Evolutionary conservation across 2,113 vertebrate genomes (phyloP).

Genomic region (Glaucomys volans): DNA sequence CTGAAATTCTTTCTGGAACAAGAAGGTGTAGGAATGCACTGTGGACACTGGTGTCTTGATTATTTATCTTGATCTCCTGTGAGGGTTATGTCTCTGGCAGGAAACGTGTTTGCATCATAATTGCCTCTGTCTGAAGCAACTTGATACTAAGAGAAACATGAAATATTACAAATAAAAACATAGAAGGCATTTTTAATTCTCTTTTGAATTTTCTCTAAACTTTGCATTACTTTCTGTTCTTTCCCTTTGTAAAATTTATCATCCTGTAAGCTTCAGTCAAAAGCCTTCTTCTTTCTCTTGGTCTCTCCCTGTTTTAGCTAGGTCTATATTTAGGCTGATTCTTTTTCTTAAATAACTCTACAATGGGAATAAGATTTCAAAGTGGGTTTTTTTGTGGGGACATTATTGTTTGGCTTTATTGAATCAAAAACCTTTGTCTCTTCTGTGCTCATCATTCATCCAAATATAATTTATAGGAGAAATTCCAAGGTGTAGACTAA

Average conservation of each 20-base stretch:
- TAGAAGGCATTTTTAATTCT: not conserved
- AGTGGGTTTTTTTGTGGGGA: not conserved
- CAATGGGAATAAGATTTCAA: not conserved
- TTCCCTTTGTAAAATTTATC: not conserved
- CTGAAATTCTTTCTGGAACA: conserved; percentile 24
- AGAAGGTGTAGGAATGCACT: not conserved
- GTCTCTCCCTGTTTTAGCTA: not conserved
- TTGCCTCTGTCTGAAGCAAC: not conserved
- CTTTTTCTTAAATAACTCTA: conserved; percentile 44
- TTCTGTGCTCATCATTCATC: not conserved
- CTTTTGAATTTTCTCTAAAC: not conserved
- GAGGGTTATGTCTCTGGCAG: not conserved
- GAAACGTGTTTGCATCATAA: not conserved
- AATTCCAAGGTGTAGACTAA: not conserved
- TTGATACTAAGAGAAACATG: not conserved
- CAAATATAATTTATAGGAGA: not conserved
- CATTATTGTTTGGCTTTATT: not conserved
- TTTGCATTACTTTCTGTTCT: not conserved
- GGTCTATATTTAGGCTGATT: not conserved
- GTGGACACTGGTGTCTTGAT: not conserved
- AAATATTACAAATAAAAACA: not conserved
- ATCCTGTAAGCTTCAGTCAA: not conserved
- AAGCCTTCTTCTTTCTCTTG: not conserved
- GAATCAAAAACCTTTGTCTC: not conserved
- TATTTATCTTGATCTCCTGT: not conserved